phyloP scores from a whole-genome alignment of 2,888 invertebrate genomes.

The Mythimna albipuncta region DNA sequence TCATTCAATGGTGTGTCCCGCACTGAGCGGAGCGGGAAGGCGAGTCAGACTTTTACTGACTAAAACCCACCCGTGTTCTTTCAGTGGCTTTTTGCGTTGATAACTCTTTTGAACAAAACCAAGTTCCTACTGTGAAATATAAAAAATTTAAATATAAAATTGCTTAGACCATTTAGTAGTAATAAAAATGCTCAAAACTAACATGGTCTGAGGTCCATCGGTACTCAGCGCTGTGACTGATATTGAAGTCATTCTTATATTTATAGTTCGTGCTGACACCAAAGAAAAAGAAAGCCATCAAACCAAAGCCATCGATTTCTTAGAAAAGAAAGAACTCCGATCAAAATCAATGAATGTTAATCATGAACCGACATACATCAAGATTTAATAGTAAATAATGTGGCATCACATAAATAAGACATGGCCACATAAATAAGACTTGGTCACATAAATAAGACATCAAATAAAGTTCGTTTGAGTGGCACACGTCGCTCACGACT shows the following conservation, averaged over 20 bases:
- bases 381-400: constrained; percentile 60
- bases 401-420: constrained; percentile 68
- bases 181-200: too few species aligned
- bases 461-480: constrained; percentile 67
- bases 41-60: too few species aligned
- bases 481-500: constrained; percentile 67
- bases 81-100: too few species aligned
- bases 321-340: constrained; percentile 30
- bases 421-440: constrained; percentile 70
- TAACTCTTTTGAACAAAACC: too few species aligned
- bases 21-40: too few species aligned
- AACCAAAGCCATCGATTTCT: not conserved
- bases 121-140: too few species aligned
- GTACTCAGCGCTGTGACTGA: not conserved
- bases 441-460: constrained; percentile 74
- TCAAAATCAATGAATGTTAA: constrained; percentile 58
- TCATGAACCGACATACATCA: constrained; percentile 43
- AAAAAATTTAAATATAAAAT: too few species aligned
- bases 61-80: too few species aligned
- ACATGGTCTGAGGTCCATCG: too few species aligned
- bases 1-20: too few species aligned
- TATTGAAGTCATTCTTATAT: not conserved
- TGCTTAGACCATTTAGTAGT: too few species aligned
- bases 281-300: not conserved
- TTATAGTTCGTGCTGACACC: not conserved